Conservation (phyloP, 2,113 vertebrate species). For the Probosciger aterrimus region DNA sequence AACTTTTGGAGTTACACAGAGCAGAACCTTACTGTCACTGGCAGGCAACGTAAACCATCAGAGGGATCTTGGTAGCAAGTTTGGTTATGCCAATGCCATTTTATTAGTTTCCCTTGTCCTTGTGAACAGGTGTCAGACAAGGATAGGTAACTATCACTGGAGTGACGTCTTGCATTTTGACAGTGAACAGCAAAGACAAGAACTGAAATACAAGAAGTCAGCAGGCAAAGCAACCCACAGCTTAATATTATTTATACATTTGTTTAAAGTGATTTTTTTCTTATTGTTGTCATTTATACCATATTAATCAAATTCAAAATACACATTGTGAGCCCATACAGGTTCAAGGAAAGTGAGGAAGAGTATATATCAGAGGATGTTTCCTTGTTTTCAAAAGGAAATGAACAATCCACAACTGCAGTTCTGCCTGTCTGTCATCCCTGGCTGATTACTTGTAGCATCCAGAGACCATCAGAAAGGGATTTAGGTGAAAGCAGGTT, state of each 20-base stretch:
- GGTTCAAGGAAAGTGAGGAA: background rate
- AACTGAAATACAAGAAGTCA: background rate
- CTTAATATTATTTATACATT: background rate
- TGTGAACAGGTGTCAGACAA: background rate
- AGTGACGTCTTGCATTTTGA: background rate
- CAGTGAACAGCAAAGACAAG: background rate
- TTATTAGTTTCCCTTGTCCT: background rate
- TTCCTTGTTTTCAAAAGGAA: background rate
- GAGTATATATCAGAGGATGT: fast-evolving
- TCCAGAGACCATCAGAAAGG: background rate
- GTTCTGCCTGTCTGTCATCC: background rate
- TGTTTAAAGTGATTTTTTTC: background rate
- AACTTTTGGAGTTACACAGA: background rate
- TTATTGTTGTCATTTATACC: background rate
- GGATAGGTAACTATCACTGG: background rate
- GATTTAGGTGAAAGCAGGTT: background rate
- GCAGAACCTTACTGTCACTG: background rate
- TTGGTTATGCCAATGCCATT: background rate
- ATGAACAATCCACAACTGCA: background rate
- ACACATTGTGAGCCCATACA: background rate
- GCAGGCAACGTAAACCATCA: background rate
- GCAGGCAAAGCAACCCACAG: background rate
- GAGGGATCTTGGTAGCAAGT: background rate
- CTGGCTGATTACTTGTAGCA: background rate
- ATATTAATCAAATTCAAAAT: background rate